A percentile compares a stretch with the other conserved stretches of the same genome.
phyloP scores from a whole-genome alignment of 2,888 invertebrate genomes.

The Melanchra persicariae region DNA sequence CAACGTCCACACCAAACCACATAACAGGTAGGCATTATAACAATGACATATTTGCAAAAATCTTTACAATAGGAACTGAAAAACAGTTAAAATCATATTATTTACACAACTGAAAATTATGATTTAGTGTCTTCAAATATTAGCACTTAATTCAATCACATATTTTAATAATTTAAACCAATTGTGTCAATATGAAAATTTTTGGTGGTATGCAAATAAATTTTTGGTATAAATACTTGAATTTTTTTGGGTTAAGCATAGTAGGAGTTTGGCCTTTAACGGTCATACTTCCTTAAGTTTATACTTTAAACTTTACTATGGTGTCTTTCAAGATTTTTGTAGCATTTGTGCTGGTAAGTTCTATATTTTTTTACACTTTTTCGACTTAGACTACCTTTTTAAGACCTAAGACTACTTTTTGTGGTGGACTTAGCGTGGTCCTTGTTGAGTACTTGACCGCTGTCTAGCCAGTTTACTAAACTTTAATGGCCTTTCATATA shows the following conservation, averaged over 20 bases:
- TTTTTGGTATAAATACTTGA: slow-evolving; percentile 28
- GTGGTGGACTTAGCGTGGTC: too few relatives aligned
- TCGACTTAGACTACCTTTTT: too few relatives aligned
- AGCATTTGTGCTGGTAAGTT: slow-evolving; percentile 30
- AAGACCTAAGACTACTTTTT: too few relatives aligned
- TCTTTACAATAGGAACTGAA: slow-evolving; percentile 1
- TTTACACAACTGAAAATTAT: slow-evolving; percentile 27
- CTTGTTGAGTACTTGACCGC: too few relatives aligned
- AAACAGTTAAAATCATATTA: not conserved
- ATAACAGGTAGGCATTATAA: not conserved
- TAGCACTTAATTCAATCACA: slow-evolving; percentile 1
- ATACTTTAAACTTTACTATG: slow-evolving; percentile 17
- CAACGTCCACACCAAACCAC: too few relatives aligned
- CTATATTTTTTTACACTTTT: too few relatives aligned
- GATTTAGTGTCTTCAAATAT: slow-evolving; percentile 42
- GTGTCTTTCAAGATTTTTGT: slow-evolving; percentile 11
- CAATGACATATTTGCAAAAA: not conserved
- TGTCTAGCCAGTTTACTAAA: too few relatives aligned
- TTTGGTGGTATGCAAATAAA: not conserved
- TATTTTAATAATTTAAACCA: slow-evolving; percentile 11
- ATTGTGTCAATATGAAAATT: not conserved
- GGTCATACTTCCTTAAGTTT: slow-evolving; percentile 25
- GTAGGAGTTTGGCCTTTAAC: slow-evolving; percentile 32
- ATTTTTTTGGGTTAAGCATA: not conserved
- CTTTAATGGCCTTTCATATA: too few relatives aligned